Base-by-base conservation (phyloP, 1,140 invertebrate genomes). In the Leptinotarsa defecta region DNA sequence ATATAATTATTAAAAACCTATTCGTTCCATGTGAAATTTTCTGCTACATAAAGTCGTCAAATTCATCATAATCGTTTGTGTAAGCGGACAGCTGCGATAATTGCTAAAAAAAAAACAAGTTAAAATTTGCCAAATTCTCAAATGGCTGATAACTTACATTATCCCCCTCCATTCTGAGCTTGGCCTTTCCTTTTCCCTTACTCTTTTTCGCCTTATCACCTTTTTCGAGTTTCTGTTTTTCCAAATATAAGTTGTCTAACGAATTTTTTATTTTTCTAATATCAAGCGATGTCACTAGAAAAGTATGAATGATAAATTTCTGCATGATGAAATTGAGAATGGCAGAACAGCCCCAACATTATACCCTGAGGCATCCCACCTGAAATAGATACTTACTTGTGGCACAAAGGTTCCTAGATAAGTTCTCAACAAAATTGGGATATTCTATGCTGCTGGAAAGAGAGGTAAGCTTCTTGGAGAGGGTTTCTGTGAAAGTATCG, bases 151-250 rank as follows among this genome's bases (percentile, higher is more conserved):
- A 57, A 88, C 90, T 89, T 84, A 92, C 91, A 87, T 92, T 92
- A 91, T 68, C 91, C 3, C 74, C 91, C 80, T 93, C 92, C 49
- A 94, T 88, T 86, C 92, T 93, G 80, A 95, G 87, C 84, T 93
- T 93, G 2, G 91, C 92, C 84, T 94, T 94, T 75, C 90, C 91
- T 85, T 94, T 94, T 63, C 88, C 86, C 82, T 91, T 91, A 20
- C 87, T 88, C 83, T 94, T 94, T 86, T 93, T 94, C 57, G 87
- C 80, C 81, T 91, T 92, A 48, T 92, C 89, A 24, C 88, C 89
- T 86, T 94, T 93, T 84, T 95, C 92, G 24, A 93, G 86, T 87
- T 95, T 96, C 74, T 91, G 87, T 85, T 96, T 96, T 84, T 96
- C 94, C 78, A 92, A 90, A 79, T 92, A 91, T 76, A 96, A 86